Percentiles rank a stretch among this genome's conserved stretches.
These are phyloP conservation scores for Anorthoa munda DNA, from an alignment of 2,888 invertebrate species.

Conservation along the genomic window DNA sequence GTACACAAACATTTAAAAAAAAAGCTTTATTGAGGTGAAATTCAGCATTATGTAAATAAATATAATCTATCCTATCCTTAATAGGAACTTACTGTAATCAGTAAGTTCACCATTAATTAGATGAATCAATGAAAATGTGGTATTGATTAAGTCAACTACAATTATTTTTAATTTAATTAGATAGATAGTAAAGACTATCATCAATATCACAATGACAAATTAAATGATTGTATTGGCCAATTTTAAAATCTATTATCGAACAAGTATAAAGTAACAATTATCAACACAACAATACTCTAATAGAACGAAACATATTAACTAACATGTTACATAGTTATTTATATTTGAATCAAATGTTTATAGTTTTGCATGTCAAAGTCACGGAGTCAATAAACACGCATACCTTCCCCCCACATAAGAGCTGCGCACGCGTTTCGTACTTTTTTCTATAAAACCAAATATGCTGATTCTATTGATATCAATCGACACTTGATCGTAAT, in stretches of 20 bases:
- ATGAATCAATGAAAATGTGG: too few relatives aligned
- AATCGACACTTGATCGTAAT: constrained; percentile 72
- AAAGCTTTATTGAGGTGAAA: too few relatives aligned
- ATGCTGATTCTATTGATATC: constrained; percentile 67
- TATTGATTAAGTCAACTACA: too few relatives aligned
- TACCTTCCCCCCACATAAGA: neutral
- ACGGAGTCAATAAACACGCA: constrained; percentile 54
- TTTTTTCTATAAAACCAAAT: constrained; percentile 17
- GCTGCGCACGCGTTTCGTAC: neutral
- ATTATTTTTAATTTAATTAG: too few relatives aligned
- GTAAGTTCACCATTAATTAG: too few relatives aligned
- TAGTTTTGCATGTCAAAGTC: constrained; percentile 64
- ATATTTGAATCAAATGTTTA: constrained; percentile 4
- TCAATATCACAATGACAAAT: constrained; percentile 30
- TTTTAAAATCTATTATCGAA: constrained; percentile 23
- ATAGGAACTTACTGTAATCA: too few relatives aligned
- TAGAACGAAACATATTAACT: constrained; percentile 8
- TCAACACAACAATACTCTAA: constrained; percentile 9
- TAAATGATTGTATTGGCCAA: constrained; percentile 27
- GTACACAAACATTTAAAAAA: too few relatives aligned
- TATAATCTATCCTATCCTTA: too few relatives aligned
- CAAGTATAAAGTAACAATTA: constrained; percentile 47
- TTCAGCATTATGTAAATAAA: too few relatives aligned
- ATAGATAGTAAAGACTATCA: neutral
- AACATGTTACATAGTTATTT: constrained; percentile 12